Conservation (phyloP, 2,797 vertebrate species). For the Glyptemys insculpta region DNA sequence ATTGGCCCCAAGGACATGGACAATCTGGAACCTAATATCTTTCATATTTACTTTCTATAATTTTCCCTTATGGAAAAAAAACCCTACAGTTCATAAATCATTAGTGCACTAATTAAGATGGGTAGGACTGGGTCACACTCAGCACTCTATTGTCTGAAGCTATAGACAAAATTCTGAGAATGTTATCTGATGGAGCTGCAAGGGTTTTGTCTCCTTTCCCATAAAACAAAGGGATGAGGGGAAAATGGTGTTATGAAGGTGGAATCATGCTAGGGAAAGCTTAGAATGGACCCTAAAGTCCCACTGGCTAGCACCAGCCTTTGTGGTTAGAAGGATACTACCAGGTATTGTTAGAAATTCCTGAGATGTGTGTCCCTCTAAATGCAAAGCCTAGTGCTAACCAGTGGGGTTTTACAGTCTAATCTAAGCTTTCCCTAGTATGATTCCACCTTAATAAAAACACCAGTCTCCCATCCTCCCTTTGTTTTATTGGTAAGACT, state of each 20-base stretch:
- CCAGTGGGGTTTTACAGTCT: not conserved
- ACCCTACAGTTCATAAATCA: not conserved
- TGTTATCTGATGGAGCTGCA: not conserved
- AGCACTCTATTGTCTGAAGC: not conserved
- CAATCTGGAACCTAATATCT: too few relatives aligned
- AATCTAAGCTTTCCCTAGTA: too few relatives aligned
- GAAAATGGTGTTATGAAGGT: not conserved
- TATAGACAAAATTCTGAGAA: not conserved
- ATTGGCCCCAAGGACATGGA: not conserved
- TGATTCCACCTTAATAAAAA: not conserved
- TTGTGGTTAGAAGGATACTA: not conserved
- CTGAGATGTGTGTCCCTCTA: not conserved
- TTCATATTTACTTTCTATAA: not conserved
- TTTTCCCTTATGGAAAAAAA: not conserved
- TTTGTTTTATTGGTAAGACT: not conserved
- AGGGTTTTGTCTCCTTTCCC: too few relatives aligned
- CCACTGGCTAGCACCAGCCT: not conserved
- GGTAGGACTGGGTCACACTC: not conserved
- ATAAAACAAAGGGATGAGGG: not conserved
- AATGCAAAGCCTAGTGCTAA: not conserved
- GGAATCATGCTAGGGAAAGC: not conserved
- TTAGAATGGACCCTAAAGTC: not conserved
- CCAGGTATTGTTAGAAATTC: not conserved
- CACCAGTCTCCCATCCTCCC: not conserved
- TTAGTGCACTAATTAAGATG: not conserved